phyloP scores from a whole-genome alignment of 92 coral and sea anemone genomes.

The Zoanthus solanderi region DNA sequence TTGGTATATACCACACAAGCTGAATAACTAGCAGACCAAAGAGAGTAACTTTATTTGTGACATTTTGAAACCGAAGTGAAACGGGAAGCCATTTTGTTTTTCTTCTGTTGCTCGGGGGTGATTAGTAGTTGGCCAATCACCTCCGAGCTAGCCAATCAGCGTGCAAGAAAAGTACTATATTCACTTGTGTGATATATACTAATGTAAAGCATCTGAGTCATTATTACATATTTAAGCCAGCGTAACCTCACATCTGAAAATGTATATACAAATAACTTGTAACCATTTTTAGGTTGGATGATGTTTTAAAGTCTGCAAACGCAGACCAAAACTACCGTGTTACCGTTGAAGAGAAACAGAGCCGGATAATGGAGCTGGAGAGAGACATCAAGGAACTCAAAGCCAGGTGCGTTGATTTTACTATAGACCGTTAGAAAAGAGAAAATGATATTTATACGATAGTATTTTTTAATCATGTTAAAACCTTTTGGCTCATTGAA shows the following conservation, averaged over 20 bases:
- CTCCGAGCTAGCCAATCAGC: too few species aligned
- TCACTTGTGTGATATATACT: too few species aligned
- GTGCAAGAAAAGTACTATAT: too few species aligned
- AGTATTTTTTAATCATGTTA: not conserved
- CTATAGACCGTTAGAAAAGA: not conserved
- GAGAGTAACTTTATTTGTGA: too few species aligned
- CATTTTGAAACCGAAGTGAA: too few species aligned
- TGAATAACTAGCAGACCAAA: too few species aligned
- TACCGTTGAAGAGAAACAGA: slow-evolving; percentile 80
- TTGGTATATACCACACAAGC: too few species aligned
- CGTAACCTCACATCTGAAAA: not conserved
- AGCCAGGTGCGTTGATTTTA: slow-evolving; percentile 7
- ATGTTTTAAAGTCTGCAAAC: slow-evolving; percentile 68
- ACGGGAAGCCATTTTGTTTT: too few species aligned
- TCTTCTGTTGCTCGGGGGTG: too few species aligned
- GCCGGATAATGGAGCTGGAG: slow-evolving; percentile 74
- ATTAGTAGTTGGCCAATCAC: too few species aligned
- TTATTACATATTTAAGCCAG: not conserved
- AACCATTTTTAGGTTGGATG: slow-evolving; percentile 71
- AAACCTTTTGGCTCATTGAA: not conserved
- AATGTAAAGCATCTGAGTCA: too few species aligned
- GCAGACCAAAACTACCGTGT: slow-evolving; percentile 67
- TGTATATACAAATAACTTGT: not conserved
- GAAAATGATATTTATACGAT: not conserved
- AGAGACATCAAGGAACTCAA: slow-evolving; percentile 21